A percentile compares a stretch with the other conserved stretches of the same genome.
Evolutionary conservation across 1,140 invertebrate species (phyloP).

Genomic region (Drosophila erecta): DNA sequence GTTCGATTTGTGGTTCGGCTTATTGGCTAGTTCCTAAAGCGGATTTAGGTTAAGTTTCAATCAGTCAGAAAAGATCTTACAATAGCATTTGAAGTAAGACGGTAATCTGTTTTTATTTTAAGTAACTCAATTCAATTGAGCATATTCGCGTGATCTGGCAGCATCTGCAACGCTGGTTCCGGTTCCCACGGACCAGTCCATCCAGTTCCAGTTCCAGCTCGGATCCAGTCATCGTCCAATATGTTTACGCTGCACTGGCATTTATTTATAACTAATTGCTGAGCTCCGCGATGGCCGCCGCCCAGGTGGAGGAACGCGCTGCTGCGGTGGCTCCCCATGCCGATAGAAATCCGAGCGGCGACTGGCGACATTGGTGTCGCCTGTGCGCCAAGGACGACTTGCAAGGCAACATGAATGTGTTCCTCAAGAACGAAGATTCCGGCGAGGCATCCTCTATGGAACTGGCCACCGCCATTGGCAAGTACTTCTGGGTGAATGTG

Average conservation of each 20-base stretch:
- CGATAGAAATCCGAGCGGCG: constrained; percentile 3
- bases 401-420: constrained; percentile 66
- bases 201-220: constrained; percentile 13
- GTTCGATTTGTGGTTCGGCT: too few relatives aligned
- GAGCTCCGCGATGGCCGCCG: constrained; percentile 35
- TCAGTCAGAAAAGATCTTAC: too few relatives aligned
- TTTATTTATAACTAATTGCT: constrained; percentile 39
- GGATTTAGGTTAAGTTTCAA: too few relatives aligned
- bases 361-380: constrained; percentile 75
- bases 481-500: constrained; percentile 77
- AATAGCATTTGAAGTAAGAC: too few relatives aligned
- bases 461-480: constrained; percentile 66
- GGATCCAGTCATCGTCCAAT: constrained; percentile 15
- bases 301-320: constrained; percentile 10
- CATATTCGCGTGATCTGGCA: constrained; percentile 1
- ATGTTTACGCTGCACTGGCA: constrained; percentile 27
- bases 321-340: neutral
- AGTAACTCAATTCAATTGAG: neutral
- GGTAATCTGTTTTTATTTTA: neutral
- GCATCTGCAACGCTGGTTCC: neutral
- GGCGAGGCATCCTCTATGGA: constrained; percentile 15
- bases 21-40: neutral
- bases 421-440: constrained; percentile 60
- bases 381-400: constrained; percentile 76
- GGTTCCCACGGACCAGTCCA: neutral